Conservation (phyloP, 2,797 vertebrate species). For the Danio choprae region DNA sequence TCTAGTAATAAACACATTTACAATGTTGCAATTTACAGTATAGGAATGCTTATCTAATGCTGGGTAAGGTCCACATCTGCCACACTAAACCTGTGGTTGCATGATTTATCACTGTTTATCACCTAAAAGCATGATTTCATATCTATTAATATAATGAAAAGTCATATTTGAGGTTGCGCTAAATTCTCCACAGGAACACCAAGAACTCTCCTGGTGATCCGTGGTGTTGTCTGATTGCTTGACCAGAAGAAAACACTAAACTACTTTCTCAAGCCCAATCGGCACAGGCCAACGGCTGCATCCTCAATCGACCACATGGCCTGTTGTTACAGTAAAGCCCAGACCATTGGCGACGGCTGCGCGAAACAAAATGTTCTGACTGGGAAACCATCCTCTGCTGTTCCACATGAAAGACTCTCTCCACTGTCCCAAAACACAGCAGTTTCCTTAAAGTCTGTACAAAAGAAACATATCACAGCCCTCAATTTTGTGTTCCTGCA, state of each 20-base stretch:
- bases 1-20: too few relatives aligned
- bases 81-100: too few relatives aligned
- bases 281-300: conserved; percentile 6
- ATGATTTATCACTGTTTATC: too few relatives aligned
- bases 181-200: conserved; percentile 1
- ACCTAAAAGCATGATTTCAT: neutral
- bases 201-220: neutral
- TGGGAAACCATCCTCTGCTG: conserved; percentile 34
- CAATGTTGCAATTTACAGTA: too few relatives aligned
- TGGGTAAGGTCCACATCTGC: too few relatives aligned
- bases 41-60: too few relatives aligned
- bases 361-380: conserved; percentile 27
- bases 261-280: conserved; percentile 23
- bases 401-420: conserved; percentile 18
- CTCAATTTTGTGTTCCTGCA: too few relatives aligned
- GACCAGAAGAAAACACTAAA: conserved; percentile 11
- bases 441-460: neutral
- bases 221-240: neutral
- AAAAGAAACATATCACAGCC: neutral
- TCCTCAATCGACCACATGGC: conserved; percentile 15
- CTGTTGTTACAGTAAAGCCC: conserved; percentile 8
- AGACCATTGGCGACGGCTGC: conserved; percentile 12
- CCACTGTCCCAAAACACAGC: conserved; percentile 17
- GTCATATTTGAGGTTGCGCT: neutral
- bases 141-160: neutral